phyloP scores from a whole-genome alignment of 2,888 invertebrate genomes.

The Pristionchus fissidentatus region DNA sequence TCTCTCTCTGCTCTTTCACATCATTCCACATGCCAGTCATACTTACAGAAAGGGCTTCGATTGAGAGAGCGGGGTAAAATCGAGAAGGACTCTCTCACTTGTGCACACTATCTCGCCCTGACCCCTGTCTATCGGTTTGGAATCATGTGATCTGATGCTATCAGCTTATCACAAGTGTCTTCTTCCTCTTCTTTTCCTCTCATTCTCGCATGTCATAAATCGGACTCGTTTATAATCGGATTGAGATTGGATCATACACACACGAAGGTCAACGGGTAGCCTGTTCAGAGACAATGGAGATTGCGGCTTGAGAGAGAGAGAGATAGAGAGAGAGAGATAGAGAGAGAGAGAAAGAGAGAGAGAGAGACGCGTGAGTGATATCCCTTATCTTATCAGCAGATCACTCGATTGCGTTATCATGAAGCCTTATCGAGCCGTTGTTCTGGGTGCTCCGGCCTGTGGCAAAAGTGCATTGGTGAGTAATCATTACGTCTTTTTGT shows the following conservation, averaged over 20 bases:
- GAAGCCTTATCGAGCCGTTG: conserved; percentile 38
- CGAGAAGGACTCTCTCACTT: too few species aligned
- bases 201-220: not conserved
- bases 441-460: conserved; percentile 21
- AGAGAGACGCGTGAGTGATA: not conserved
- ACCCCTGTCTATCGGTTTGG: too few species aligned
- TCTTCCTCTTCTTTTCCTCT: too few species aligned
- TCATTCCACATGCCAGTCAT: too few species aligned
- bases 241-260: conserved; percentile 21
- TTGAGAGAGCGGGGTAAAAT: too few species aligned
- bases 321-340: not conserved
- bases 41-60: too few species aligned
- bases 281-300: not conserved
- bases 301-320: not conserved
- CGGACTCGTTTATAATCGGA: not conserved
- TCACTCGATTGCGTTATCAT: conserved; percentile 3
- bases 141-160: too few species aligned
- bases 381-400: conserved; percentile 37
- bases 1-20: too few species aligned
- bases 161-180: too few species aligned
- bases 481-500: not conserved
- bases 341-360: not conserved
- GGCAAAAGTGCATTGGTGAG: conserved; percentile 28
- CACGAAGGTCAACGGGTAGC: not conserved
- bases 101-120: too few species aligned